Percentiles rank a stretch among this genome's conserved stretches.
phyloP scores from a whole-genome alignment of 2,888 invertebrate species.

The Odontomyia ornata region DNA sequence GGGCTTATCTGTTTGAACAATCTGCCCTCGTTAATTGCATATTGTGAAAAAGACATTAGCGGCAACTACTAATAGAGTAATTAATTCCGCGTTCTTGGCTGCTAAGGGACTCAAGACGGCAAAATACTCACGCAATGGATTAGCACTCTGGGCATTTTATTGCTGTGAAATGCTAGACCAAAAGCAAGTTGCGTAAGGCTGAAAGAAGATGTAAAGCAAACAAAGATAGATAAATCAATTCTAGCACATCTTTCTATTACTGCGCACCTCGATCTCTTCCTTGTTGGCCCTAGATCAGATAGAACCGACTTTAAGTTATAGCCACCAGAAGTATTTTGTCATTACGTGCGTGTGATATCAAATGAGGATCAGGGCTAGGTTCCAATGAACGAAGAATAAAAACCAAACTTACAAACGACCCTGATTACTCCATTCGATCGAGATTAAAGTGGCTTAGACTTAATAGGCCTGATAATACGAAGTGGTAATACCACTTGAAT shows the following conservation, averaged over 20 bases:
- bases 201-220: no score
- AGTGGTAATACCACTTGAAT: not conserved
- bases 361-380: slow-evolving; percentile 1
- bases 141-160: not conserved
- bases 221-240: no score
- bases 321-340: not conserved
- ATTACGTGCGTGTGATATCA: not conserved
- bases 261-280: no score
- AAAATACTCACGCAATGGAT: not conserved
- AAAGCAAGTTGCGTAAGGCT: not conserved
- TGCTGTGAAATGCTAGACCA: not conserved
- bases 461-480: not conserved
- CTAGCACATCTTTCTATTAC: no score
- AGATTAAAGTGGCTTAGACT: slow-evolving; percentile 5
- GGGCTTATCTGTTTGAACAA: not conserved
- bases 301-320: no score
- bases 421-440: not conserved
- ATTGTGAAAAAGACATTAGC: slow-evolving; percentile 12
- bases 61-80: slow-evolving; percentile 19
- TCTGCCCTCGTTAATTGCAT: slow-evolving; percentile 15
- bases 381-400: not conserved
- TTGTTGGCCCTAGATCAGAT: no score
- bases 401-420: no score
- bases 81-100: slow-evolving; percentile 32
- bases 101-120: not conserved